Conservation (phyloP, 2,888 invertebrate genomes). For the Eristalinus sepulchralis region DNA sequence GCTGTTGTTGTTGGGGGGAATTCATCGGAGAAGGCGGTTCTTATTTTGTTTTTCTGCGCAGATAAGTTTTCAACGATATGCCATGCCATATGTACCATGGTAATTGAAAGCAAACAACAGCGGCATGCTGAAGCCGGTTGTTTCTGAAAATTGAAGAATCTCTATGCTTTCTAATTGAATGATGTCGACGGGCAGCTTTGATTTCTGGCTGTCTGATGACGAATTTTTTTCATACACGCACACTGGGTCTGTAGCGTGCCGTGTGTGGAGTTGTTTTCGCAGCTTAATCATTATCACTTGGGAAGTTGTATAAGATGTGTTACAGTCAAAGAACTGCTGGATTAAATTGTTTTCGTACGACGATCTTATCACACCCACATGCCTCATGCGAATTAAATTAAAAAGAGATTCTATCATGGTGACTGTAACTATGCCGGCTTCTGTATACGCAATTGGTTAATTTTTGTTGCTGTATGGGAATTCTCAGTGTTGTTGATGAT, state of each 20-base stretch:
- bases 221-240: background rate
- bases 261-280: background rate
- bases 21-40: background rate
- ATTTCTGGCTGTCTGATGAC: background rate
- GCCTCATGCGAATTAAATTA: background rate
- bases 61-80: background rate
- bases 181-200: background rate
- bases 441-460: background rate
- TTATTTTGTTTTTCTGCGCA: background rate
- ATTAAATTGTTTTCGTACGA: background rate
- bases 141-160: background rate
- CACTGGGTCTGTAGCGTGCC: background rate
- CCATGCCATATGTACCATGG: background rate
- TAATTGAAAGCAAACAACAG: constrained; percentile 3
- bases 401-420: background rate
- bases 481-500: background rate
- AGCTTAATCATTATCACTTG: background rate
- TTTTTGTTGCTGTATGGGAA: background rate
- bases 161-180: background rate
- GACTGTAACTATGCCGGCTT: background rate
- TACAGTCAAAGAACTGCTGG: background rate
- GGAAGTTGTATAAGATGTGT: background rate
- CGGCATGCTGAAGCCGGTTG: background rate
- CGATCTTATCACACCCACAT: background rate
- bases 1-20: background rate